These are phyloP conservation scores for Heterotilapia buettikoferi DNA, from an alignment of 2,113 vertebrate genomes.

Conservation along the genomic window DNA sequence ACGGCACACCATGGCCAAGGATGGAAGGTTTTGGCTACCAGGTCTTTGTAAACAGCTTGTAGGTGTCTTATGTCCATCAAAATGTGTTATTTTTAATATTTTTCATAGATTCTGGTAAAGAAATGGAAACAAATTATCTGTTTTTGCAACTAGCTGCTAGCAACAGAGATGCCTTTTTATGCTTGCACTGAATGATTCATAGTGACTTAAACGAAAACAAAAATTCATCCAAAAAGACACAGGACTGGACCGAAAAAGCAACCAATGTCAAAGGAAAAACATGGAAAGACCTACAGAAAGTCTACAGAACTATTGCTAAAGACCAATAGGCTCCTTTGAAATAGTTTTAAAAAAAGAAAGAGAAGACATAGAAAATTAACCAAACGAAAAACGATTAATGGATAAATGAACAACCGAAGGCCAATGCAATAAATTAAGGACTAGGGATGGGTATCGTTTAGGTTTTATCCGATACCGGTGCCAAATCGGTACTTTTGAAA, in stretches of 20 bases:
- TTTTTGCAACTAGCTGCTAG: background rate
- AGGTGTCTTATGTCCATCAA: background rate
- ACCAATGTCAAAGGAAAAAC: background rate
- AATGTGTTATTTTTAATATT: background rate
- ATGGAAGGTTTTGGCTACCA: background rate
- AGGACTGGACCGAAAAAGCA: background rate
- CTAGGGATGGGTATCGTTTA: too few relatives aligned
- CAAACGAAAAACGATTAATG: accelerated
- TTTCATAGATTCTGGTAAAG: background rate
- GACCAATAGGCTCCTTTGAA: background rate
- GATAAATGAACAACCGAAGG: background rate
- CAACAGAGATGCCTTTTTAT: background rate
- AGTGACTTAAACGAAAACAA: background rate
- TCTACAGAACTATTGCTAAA: background rate
- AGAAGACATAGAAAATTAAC: background rate
- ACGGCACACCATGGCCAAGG: background rate
- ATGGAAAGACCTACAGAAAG: background rate
- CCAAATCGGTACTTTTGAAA: too few relatives aligned
- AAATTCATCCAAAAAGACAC: background rate
- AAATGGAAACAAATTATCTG: background rate
- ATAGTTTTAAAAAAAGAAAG: background rate
- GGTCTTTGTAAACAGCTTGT: background rate
- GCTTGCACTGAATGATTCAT: background rate
- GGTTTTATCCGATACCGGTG: too few relatives aligned
- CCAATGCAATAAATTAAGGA: background rate